Base-by-base conservation (phyloP, 2,888 invertebrate genomes). In the Hydriomena furcata region DNA sequence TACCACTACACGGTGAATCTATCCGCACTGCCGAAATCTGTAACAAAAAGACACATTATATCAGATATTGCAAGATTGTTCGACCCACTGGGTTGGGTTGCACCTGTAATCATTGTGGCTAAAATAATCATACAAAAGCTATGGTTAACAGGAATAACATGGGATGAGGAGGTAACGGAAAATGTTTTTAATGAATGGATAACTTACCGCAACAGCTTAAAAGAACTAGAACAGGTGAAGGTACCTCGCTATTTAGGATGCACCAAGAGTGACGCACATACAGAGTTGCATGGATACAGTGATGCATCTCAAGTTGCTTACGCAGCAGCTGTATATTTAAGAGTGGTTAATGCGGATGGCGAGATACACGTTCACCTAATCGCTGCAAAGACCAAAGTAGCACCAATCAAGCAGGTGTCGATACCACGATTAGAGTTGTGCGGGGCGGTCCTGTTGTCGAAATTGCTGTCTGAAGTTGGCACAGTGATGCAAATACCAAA, bases 71-170 rank as follows among this genome's bases (percentile, higher is more conserved):
- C 65, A 6, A 35, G 57, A 0, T 28, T 73, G 2, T 75, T 61
- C 41, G 68, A 72, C 36, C 71, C 71, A 0, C 23, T 71, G 0
- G 72, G 72, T 0, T 74, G 72, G 71, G 32, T 66, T 0, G 62
- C 68, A 0, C 68, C 67, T 0, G 25, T 11, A 1, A 56, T 71
- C 0, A 52, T 71, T 11, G 42, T 17, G n/a, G 60, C 66, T 0
- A 70, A 74, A 31, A 42, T 67, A 10, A 60, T 71, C 4, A 70
- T 73, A 3, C 69, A 73, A 45, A 61, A 58, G 41, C 35, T 71
- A 2, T 73, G 73, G 71, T 27, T 68, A n/a, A 36, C 56, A 0
- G 66, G 66, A 2, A 32, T 60, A 10, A 51, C 13, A 0, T 73
- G 73, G 71, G 69, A 71, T 47, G 61, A 68, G 1, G 55, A 53